Percentiles rank a stretch among this genome's conserved stretches.
Conservation (phyloP, 1,140 invertebrate genomes). For the Heliconius melpomene region DNA sequence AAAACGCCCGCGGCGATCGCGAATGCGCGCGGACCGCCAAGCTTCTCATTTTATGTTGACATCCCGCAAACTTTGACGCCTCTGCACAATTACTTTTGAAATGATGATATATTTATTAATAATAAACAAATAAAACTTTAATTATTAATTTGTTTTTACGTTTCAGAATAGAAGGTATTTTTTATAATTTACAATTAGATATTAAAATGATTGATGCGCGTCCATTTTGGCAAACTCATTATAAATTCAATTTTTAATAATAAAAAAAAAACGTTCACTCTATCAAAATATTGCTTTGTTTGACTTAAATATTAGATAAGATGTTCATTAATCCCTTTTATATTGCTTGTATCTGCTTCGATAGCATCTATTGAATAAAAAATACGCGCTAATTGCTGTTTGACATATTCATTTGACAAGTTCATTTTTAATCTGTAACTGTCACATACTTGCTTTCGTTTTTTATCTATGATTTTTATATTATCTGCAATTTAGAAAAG, state of each 20-base stretch:
- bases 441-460: too few relatives aligned
- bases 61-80: slow-evolving; percentile 28
- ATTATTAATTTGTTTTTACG: background rate
- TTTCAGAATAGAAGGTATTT: background rate
- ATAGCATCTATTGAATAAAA: slow-evolving; percentile 52
- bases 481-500: background rate
- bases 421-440: background rate
- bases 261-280: background rate
- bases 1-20: slow-evolving; percentile 48
- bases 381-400: slow-evolving; percentile 42
- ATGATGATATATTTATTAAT: slow-evolving; percentile 12
- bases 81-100: slow-evolving; percentile 13
- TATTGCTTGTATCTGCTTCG: slow-evolving; percentile 59
- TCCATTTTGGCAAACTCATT: background rate
- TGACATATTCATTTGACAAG: background rate
- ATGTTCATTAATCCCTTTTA: slow-evolving; percentile 58
- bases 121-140: background rate
- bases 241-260: background rate
- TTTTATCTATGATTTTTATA: background rate
- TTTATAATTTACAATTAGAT: background rate
- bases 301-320: slow-evolving; percentile 49
- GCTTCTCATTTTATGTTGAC: slow-evolving; percentile 34
- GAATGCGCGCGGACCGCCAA: slow-evolving; percentile 19
- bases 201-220: background rate
- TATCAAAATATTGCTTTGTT: background rate